Base-by-base conservation (phyloP, 2,797 vertebrate genomes). In the Hydrolagus colliei region DNA sequence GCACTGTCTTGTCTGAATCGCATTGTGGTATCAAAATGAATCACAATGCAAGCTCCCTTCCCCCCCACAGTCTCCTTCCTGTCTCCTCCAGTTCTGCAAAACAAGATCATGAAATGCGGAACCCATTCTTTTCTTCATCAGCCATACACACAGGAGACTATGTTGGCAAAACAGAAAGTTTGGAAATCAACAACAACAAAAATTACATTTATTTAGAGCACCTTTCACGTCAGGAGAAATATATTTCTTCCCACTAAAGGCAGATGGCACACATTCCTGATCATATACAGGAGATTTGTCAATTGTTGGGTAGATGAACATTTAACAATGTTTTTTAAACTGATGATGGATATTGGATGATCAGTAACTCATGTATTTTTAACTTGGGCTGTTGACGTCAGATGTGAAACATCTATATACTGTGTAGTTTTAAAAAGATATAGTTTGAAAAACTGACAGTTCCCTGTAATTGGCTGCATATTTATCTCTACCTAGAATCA, bases 341-440 rank as follows among this genome's bases (percentile, higher is more conserved):
- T 3, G 20, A 35, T 68, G 6, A 41, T 13, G 65, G 79, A 71
- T 67, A 9, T 1, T 68, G 67, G 68, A 20, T 65, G 9, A n/a
- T 5, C 2, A 41, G 16, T 65, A 71, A 14, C 52, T 82, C 63
- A 32, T 1, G 16, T 82, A 84, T 84, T 41, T 82, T 84, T 84
- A 84, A 84, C 79, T 52, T 52, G 41, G 6, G 41, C 1, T n/a
- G 22, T 18, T 84, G 63, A 71, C 79, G 79, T 84, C 79, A 68
- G 27, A 71, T 9, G 3, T 32, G 22, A 11, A 71, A 27, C 3
- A 18, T 68, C 79, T 67, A 41, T 84, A 16, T 32, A 12, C 2
- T 2, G 0, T 80, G 78, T 32, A 62, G 27, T 27, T 27, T 27
- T 27, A 27, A 27, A 27, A 27, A 27, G 27, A 27, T 27, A 27